Conservation (phyloP, 2,113 vertebrate species). For the Aegotheles bennettii region DNA sequence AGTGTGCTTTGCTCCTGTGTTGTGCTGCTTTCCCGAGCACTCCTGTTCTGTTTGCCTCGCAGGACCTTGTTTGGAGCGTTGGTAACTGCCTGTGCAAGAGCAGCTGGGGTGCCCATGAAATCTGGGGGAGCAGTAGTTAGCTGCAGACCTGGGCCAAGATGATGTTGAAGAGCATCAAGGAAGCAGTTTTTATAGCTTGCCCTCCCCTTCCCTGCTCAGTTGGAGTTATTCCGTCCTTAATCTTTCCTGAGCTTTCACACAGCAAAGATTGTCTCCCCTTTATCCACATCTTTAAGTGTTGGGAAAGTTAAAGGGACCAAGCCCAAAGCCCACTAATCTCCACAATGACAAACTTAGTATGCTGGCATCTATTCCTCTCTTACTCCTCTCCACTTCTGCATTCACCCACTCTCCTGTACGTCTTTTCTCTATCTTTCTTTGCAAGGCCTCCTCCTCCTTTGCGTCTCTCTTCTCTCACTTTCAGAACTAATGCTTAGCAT, state of each 20-base stretch:
- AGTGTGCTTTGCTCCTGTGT: background rate
- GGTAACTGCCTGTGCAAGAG: background rate
- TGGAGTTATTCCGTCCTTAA: background rate
- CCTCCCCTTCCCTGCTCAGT: background rate
- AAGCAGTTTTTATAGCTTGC: background rate
- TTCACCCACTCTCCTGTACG: constrained; percentile 34
- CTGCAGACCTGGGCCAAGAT: background rate
- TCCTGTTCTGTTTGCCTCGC: background rate
- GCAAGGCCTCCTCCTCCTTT: background rate
- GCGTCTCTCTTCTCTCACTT: background rate
- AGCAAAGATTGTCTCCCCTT: background rate
- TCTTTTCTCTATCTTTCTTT: background rate
- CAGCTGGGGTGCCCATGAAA: background rate
- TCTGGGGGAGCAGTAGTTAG: background rate
- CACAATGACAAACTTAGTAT: background rate
- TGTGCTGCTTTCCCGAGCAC: background rate
- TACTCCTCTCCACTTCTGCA: background rate
- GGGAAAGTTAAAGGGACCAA: background rate
- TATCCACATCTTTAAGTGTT: background rate
- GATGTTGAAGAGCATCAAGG: background rate
- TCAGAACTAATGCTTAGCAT: background rate
- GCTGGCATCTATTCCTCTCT: background rate
- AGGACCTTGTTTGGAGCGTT: background rate
- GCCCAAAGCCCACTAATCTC: background rate
- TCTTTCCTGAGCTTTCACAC: background rate